phyloP scores from a whole-genome alignment of 2,797 vertebrate genomes.

The Micromesistius poutassou region DNA sequence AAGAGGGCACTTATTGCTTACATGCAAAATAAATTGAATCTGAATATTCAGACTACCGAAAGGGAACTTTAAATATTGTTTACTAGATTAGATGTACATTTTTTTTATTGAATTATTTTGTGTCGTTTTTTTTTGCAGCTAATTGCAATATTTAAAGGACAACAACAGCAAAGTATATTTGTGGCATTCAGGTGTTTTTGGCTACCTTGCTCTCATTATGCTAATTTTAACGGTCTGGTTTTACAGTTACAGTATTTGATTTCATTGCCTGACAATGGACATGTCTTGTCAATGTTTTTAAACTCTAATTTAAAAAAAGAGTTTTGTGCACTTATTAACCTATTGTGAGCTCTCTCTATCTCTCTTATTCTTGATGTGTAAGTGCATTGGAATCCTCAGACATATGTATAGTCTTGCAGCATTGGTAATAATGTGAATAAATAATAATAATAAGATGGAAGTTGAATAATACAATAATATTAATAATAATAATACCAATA shows the following conservation, averaged over 20 bases:
- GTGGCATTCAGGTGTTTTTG: slow-evolving; percentile 60
- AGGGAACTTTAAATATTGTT: neutral
- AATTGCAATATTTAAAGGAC: slow-evolving; percentile 16
- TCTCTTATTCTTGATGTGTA: slow-evolving; percentile 82
- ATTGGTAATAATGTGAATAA: slow-evolving; percentile 86
- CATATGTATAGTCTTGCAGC: slow-evolving; percentile 89
- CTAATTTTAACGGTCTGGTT: slow-evolving; percentile 88
- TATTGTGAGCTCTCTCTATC: slow-evolving; percentile 81
- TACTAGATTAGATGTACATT: neutral
- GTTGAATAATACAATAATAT: slow-evolving; percentile 31
- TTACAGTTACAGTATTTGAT: slow-evolving; percentile 91
- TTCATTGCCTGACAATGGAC: slow-evolving; percentile 88
- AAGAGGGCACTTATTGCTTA: neutral
- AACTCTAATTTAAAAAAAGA: slow-evolving; percentile 63
- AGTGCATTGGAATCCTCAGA: slow-evolving; percentile 87
- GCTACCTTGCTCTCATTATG: slow-evolving; percentile 64
- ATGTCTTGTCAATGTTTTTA: slow-evolving; percentile 88
- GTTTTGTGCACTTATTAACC: slow-evolving; percentile 91
- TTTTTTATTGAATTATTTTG: neutral
- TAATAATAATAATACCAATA: slow-evolving; percentile 64
- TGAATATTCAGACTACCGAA: neutral
- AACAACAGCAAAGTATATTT: slow-evolving; percentile 27
- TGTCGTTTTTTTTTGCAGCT: slow-evolving; percentile 28
- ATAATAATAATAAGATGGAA: slow-evolving; percentile 40
- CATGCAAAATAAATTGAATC: neutral